Evolutionary conservation across 1,140 invertebrate species (phyloP), one percentile per base, ranked within the genome.

Genomic region (Harpegnathos saltator): DNA sequence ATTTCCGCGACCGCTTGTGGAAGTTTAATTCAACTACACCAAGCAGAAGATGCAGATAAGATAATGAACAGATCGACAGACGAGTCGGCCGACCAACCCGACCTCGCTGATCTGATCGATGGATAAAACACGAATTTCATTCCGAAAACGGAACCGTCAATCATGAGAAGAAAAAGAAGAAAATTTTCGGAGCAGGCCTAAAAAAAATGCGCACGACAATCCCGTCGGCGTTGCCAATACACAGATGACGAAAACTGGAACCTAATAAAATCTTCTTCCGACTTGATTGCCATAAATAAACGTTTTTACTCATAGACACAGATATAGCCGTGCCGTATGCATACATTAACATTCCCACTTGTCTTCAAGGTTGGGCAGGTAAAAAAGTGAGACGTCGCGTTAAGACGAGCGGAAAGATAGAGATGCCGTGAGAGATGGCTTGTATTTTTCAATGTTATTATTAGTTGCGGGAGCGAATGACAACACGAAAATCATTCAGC

Each of bases 311-410:
- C 19, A 54, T 24, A 52, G 14, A 63, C 0, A 48, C 12, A 63
- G 29, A 75, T 52, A 22, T 65, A n/a, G 33, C 9, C 44, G 38
- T 22, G n/a, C n/a, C n/a, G n/a, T n/a, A n/a, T n/a, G 44, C 12
- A 75, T 65, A 52, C 19, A 65, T 75, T 75, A 63, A 62, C 38
- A 75, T 63, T 75, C 22, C 4, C 52, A 74, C 29, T 52, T 75
- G 14, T 22, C 65, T 14, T 52, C 73, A 75, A 75, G 73, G 73
- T 75, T 75, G 17, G 15, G n/a, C 33, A 52, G 1, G 14, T 63
- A 65, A 65, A 75, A 44, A 65, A 63, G n/a, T n/a, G 14, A 75
- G 15, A 65, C n/a, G 12, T 65, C 5, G 12, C 48, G 17, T 74
- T 61, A 52, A n/a, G 26, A 1, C 50, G 17, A 33, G 50, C 22